These are phyloP conservation scores for Mystacornis crossleyi DNA, from an alignment of 2,113 vertebrate genomes.

Conservation along the genomic window DNA sequence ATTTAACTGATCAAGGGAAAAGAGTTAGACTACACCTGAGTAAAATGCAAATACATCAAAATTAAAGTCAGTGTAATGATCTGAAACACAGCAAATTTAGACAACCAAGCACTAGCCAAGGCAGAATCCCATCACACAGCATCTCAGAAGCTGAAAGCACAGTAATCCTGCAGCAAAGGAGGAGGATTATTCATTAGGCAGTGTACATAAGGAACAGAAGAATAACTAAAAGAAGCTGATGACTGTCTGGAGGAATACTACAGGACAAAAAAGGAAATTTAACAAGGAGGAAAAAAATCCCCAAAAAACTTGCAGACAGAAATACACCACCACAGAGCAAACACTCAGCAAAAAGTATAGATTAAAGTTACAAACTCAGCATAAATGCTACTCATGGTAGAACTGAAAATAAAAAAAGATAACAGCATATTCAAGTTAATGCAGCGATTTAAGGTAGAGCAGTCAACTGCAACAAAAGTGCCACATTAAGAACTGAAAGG, in stretches of 20 bases:
- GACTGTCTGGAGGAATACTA: conserved; percentile 1
- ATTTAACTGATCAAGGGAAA: conserved; percentile 70
- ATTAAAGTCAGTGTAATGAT: conserved; percentile 74
- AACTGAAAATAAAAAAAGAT: not conserved
- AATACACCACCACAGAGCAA: conserved; percentile 10
- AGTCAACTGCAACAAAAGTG: conserved; percentile 48
- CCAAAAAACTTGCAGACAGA: not conserved
- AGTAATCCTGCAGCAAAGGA: not conserved
- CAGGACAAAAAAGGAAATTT: conserved; percentile 1
- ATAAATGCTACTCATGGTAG: conserved; percentile 17
- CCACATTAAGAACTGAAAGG: not conserved
- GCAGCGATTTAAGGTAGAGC: conserved; percentile 18
- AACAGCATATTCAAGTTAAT: not conserved
- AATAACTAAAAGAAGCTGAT: conserved; percentile 28
- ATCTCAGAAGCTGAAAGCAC: not conserved
- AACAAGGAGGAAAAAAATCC: not conserved
- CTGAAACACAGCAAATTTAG: conserved; percentile 68
- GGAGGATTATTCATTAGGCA: conserved; percentile 28
- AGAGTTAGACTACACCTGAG: conserved; percentile 47
- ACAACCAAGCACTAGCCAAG: conserved; percentile 38
- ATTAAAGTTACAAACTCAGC: conserved; percentile 19
- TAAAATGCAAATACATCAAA: conserved; percentile 77
- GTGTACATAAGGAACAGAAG: not conserved
- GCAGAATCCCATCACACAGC: not conserved
- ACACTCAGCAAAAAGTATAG: not conserved